Evolutionary conservation across 2,888 invertebrate genomes (phyloP), one percentile per base, ranked within the genome.

Genomic region (Ferrisia virgata): DNA sequence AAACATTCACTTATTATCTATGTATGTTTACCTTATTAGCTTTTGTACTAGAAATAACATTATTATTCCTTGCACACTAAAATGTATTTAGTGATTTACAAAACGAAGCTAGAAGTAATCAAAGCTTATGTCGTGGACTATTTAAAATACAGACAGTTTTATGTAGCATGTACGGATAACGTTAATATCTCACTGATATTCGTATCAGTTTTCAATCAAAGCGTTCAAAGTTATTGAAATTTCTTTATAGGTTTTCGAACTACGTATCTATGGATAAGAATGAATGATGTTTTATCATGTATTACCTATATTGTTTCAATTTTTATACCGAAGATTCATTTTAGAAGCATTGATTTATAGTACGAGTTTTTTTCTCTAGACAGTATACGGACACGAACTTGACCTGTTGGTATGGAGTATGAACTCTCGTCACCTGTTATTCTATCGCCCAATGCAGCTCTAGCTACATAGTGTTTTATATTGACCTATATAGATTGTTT

Each of bases 341-440:
- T 76, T 76, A 76, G 72, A 76, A 76, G 72, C 72, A 76, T 76
- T 76, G 72, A 76, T 76, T 76, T 76, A 76, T 76, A 36, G 72
- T 76, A 4, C 72, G 18, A 76, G 72, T 76, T 76, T 36, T 33
- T 72, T 36, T 36, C 18, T 11, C 36, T 76, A 36, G 72, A 76
- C 72, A 76, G 72, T 33, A n/a, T n/a, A 18, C 36, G 72, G 36
- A 76, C 72, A 76, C 72, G 72, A 76, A 76, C 33, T 76, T 76
- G 72, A 76, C 72, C 72, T 76, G 72, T 76, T 76, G 36, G 33
- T 76, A 76, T 76, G 72, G 36, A 76, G 33, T 76, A 76, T 76
- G 72, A 76, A 76, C 72, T 76, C 72, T 76, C 18, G 18, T 76
- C 72, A 76, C 72, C 72, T 76, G 72, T 36, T 76, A 76, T 76